Evolutionary conservation across 2,888 invertebrate genomes (phyloP).

Genomic region (Syritta pipiens): DNA sequence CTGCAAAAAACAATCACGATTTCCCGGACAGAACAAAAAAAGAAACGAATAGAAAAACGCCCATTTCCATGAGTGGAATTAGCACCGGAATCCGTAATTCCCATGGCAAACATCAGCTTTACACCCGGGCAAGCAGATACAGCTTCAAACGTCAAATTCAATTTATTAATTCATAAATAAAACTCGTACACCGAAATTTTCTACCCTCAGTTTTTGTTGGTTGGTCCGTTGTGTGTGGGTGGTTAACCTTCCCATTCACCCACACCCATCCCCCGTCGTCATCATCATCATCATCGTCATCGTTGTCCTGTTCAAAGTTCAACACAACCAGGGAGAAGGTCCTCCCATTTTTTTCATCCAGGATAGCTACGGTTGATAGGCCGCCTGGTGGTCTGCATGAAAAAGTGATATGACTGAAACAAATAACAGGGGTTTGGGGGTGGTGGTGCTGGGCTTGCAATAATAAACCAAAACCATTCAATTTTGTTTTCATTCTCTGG

Average conservation of each 20-base stretch:
- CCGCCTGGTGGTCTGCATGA: slow-evolving; percentile 12
- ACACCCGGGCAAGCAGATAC: not conserved
- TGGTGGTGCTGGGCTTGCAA: slow-evolving; percentile 20
- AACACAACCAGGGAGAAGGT: too few species aligned
- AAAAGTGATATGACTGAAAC: slow-evolving; percentile 26
- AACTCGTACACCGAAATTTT: too few species aligned
- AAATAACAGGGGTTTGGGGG: not conserved
- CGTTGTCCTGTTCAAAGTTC: too few species aligned
- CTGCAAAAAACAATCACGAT: too few species aligned
- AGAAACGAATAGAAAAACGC: not conserved
- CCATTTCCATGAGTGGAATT: not conserved
- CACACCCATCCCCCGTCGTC: too few species aligned
- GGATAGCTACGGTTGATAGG: slow-evolving; percentile 24
- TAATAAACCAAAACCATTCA: slow-evolving; percentile 52
- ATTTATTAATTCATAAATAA: slow-evolving; percentile 54
- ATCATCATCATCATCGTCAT: too few species aligned
- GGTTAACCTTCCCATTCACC: not conserved
- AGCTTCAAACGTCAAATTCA: slow-evolving; percentile 40
- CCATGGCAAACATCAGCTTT: slow-evolving; percentile 13
- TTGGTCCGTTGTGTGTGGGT: too few species aligned
- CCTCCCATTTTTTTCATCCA: not conserved
- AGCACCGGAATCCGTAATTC: slow-evolving; percentile 4
- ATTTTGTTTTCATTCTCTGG: slow-evolving; percentile 37
- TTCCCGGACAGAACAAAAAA: not conserved
- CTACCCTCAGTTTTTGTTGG: too few species aligned